Percentiles rank a stretch among this genome's conserved stretches.
phyloP scores from a whole-genome alignment of 2,888 invertebrate genomes.

The Candidula unifasciata region DNA sequence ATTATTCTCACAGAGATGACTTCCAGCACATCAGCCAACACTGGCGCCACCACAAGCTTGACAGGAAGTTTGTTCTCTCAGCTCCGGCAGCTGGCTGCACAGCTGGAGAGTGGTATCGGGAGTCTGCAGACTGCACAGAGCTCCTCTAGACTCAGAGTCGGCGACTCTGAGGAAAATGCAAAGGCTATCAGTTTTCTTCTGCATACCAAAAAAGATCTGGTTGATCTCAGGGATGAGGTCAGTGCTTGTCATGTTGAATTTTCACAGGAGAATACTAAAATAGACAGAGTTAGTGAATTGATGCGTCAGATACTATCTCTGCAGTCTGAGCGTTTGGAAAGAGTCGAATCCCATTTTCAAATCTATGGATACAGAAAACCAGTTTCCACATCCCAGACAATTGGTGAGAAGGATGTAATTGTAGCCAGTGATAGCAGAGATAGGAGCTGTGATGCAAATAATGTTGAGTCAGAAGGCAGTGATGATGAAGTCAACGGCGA shows the following conservation, averaged over 20 bases:
- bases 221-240: not conserved
- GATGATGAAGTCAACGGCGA: not conserved
- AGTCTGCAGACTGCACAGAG: not conserved
- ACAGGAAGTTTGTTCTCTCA: slow-evolving; percentile 25
- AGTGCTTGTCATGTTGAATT: not conserved
- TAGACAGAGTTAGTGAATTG: slow-evolving; percentile 17
- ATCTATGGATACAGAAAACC: slow-evolving; percentile 43
- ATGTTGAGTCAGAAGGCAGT: not conserved
- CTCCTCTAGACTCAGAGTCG: not conserved
- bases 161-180: not conserved
- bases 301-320: slow-evolving; percentile 6
- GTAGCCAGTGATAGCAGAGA: not conserved
- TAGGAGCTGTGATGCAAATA: not conserved
- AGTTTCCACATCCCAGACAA: not conserved
- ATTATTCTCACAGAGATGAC: too few species aligned
- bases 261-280: not conserved
- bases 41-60: too few species aligned
- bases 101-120: slow-evolving; percentile 30
- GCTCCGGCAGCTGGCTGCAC: slow-evolving; percentile 30
- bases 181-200: slow-evolving; percentile 27
- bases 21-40: too few species aligned
- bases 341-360: slow-evolving; percentile 33
- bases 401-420: not conserved
- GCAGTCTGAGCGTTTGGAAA: slow-evolving; percentile 22
- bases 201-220: slow-evolving; percentile 33